Base-by-base conservation (phyloP, 1,140 invertebrate species). In the Macrosteles quadrilineatus region DNA sequence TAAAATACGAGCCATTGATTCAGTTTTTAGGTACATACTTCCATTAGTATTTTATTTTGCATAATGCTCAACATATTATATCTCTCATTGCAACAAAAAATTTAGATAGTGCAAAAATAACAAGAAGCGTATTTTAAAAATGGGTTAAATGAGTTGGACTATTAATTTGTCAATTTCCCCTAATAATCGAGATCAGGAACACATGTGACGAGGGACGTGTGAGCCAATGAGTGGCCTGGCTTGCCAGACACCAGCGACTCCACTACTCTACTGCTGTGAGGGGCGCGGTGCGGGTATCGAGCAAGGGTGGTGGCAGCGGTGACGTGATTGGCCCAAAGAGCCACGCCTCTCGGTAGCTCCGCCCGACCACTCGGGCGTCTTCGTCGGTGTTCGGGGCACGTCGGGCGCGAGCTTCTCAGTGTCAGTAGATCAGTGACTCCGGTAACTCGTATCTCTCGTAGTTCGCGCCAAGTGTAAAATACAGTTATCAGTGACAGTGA, bases 341-440 rank as follows among this genome's bases (percentile, higher is more conserved):
- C 21, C 55, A 59, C 55, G 55, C 55, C 55, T n/a, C 55, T 59
- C 2, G 21, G 6, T 59, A 59, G 21, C 55, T 25, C 21, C 55
- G 6, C 55, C 55, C n/a, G 2, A 4, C 25, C 21, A 25, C 14
- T 66, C 63, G 40, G 63, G 17, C n/a, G 17, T 43, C n/a, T 23
- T 25, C 32, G 63, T 27, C 27, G 14, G 6, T 1, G 32, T 45
- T 43, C 23, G 40, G 2, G 19, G 17, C 17, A 17, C 21, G 19
- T 40, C 40, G 23, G 32, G 12, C 17, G 21, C 32, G 40, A 21
- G 45, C 32, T 9, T 9, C n/a, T 66, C 32, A 66, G 23, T 66
- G 32, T 36, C 32, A 36, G 32, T 36, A 43, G 32, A 43, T 27
- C 40, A 40, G 40, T 40, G 32, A 43, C 40, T 66, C 40, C 23